Percentiles rank a stretch among this genome's conserved stretches.
Evolutionary conservation across 2,888 invertebrate species (phyloP).

Genomic region (Apamea crenata): DNA sequence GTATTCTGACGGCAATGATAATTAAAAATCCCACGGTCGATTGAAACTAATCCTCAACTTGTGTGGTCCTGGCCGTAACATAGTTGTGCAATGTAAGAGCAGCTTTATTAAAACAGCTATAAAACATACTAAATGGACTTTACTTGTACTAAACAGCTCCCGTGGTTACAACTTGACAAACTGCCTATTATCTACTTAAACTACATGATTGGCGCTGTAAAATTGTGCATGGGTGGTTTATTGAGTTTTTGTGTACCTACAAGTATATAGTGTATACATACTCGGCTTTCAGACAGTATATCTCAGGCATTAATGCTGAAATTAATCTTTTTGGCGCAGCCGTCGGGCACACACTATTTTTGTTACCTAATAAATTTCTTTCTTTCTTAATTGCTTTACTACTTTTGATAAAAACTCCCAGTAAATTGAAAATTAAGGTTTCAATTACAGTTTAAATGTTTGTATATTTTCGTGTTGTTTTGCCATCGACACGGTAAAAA

Average conservation of each 20-base stretch:
- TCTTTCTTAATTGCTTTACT: not conserved
- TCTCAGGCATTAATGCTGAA: not conserved
- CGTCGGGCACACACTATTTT: not conserved
- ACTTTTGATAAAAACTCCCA: not conserved
- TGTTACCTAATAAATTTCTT: not conserved
- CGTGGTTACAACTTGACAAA: constrained; percentile 61
- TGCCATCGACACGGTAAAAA: not conserved
- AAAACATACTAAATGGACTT: constrained; percentile 65
- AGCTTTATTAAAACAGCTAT: constrained; percentile 54
- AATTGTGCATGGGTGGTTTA: constrained; percentile 54
- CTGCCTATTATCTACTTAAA: constrained; percentile 47
- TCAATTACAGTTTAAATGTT: too few species aligned
- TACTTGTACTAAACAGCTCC: constrained; percentile 63
- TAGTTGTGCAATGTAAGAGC: constrained; percentile 43
- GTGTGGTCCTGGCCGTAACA: constrained; percentile 42
- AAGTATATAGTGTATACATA: not conserved
- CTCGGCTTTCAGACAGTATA: not conserved
- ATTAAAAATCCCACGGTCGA: not conserved
- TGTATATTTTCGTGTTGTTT: not conserved
- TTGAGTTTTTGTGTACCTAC: constrained; percentile 21
- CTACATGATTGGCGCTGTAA: constrained; percentile 54
- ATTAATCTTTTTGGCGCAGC: not conserved
- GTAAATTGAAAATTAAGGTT: too few species aligned
- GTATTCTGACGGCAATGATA: not conserved
- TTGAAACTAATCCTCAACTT: constrained; percentile 7